Evolutionary conservation across 2,888 invertebrate species (phyloP), one percentile per base, ranked within the genome.

Genomic region (Melolontha melolontha): DNA sequence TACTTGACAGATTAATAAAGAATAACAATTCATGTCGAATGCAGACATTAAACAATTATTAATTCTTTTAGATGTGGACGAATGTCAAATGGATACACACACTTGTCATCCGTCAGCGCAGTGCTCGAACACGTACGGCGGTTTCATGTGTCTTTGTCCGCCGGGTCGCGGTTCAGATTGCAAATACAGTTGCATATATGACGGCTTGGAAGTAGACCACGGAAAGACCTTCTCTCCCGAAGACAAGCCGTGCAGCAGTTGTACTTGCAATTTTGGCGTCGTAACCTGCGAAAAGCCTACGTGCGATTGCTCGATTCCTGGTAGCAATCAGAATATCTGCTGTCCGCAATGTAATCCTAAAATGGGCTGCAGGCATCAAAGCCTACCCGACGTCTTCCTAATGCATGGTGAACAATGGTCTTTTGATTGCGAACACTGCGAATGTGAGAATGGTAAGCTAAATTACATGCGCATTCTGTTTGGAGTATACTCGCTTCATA

Each of bases 391-490:
- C 81, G 90, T 92, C 71, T 86, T 89, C 77, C 91, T 92, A 82
- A 89, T 88, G 81, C 93, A 92, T 81, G 94, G 94, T 64, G 93
- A 95, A 81, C 89, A 90, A 77, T 96, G 96, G 95, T 91, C 93
- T 75, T 94, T 94, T 85, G 92, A 95, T 84, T 96, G 96, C 84
- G 93, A 94, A 86, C 92, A 92, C 72, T 96, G 96, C 86, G 94
- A 95, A 86, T 96, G 96, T 84, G 87, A 94, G 91, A 87, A 92
- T 78, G 95, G 59, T 62, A 62, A 47, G 59, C 16, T 8, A 52
- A 34, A 14, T 29, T 29, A 12, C n/a, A 2, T 27, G 10, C 29
- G 12, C 11, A 29, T 51, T 7, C 5, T 52, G 29, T 8, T 11
- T 42, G 2, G 34, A 51, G 14, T 11, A 7, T 12, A 51, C 11